phyloP scores from a whole-genome alignment of 2,888 invertebrate genomes.

The Margaritifera margaritifera region DNA sequence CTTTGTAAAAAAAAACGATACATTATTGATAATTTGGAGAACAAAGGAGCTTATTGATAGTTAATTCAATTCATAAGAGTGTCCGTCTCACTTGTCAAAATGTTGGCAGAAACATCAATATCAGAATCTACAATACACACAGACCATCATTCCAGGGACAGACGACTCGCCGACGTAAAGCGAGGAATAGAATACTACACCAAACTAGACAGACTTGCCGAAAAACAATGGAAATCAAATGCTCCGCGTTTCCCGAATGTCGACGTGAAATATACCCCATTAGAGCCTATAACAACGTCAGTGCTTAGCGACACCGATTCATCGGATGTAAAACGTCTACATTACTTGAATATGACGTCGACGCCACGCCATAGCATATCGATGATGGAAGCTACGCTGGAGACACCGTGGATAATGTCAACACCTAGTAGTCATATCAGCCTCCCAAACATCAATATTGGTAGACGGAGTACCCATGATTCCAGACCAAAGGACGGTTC shows the following conservation, averaged over 20 bases:
- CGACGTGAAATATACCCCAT: conserved; percentile 20
- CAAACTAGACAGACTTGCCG: conserved; percentile 43
- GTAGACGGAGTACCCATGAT: too few relatives aligned
- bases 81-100: background rate
- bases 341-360: conserved; percentile 33
- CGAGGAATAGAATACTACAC: conserved; percentile 47
- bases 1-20: too few relatives aligned
- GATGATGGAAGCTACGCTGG: conserved; percentile 20
- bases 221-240: conserved; percentile 43
- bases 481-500: too few relatives aligned
- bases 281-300: conserved; percentile 36
- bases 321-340: conserved; percentile 10
- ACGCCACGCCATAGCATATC: conserved; percentile 42
- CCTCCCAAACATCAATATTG: too few relatives aligned
- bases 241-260: conserved; percentile 35
- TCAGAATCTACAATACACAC: conserved; percentile 10
- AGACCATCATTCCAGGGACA: conserved; percentile 26
- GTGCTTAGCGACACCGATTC: conserved; percentile 32
- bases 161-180: conserved; percentile 41
- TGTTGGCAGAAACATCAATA: conserved; percentile 31
- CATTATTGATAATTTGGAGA: too few relatives aligned
- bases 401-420: too few relatives aligned
- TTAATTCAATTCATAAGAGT: too few relatives aligned
- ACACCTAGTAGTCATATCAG: too few relatives aligned
- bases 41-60: too few relatives aligned